phyloP scores from a whole-genome alignment of 2,888 invertebrate species.

The Thymelicus lineola region DNA sequence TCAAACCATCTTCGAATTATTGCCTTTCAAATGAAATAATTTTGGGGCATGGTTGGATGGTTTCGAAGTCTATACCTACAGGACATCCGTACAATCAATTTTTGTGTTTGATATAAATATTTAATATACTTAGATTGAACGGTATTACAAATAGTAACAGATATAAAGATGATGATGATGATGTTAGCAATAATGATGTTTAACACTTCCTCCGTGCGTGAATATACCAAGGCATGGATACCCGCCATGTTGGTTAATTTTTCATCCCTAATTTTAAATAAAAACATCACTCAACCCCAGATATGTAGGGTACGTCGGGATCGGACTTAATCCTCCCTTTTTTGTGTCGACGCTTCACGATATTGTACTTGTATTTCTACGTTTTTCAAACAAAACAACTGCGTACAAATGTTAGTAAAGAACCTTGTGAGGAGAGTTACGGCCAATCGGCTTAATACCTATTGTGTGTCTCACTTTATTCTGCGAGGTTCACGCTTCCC shows the following conservation, averaged over 20 bases:
- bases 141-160: too few relatives aligned
- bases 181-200: background rate
- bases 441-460: background rate
- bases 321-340: background rate
- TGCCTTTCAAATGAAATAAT: too few relatives aligned
- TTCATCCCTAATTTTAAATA: background rate
- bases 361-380: background rate
- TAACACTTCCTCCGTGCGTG: background rate
- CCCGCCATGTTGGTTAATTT: background rate
- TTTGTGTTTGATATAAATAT: too few relatives aligned
- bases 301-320: background rate
- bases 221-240: background rate
- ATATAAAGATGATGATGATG: too few relatives aligned
- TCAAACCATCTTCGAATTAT: too few relatives aligned
- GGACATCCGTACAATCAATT: too few relatives aligned
- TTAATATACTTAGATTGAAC: too few relatives aligned
- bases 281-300: slow-evolving; percentile 1
- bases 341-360: background rate
- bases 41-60: too few relatives aligned
- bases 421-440: background rate
- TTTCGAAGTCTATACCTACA: too few relatives aligned
- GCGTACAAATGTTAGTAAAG: slow-evolving; percentile 2
- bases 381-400: background rate
- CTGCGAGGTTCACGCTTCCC: background rate
- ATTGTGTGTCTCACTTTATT: background rate